Percentiles rank a stretch among this genome's conserved stretches.
Evolutionary conservation across 2,113 vertebrate genomes (phyloP).

Genomic region (Alouatta palliata): DNA sequence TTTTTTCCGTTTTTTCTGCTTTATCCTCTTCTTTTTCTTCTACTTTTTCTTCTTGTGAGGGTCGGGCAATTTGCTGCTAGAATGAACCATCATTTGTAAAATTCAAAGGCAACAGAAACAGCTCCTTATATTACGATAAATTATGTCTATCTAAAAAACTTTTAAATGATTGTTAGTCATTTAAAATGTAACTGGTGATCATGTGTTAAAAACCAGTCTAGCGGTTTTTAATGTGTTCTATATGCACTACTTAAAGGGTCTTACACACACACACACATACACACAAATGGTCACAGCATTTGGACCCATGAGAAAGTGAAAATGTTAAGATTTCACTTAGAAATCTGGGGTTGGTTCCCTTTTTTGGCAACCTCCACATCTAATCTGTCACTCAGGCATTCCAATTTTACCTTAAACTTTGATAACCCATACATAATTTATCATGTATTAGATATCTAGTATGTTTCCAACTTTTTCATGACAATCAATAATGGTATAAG

Average conservation of each 20-base stretch:
- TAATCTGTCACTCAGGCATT: constrained; percentile 14
- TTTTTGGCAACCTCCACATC: neutral
- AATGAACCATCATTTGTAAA: constrained; percentile 71
- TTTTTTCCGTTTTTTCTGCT: constrained; percentile 95
- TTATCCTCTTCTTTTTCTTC: constrained; percentile 98
- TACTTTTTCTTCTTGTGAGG: constrained; percentile 98
- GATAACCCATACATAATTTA: neutral
- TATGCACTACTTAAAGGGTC: neutral
- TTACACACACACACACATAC: neutral
- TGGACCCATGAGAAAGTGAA: neutral
- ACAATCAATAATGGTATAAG: neutral
- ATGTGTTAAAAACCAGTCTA: neutral
- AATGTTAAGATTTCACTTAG: constrained; percentile 19
- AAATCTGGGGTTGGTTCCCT: neutral
- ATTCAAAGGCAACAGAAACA: constrained; percentile 25
- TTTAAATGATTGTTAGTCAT: neutral
- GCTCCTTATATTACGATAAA: neutral
- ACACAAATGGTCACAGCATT: neutral
- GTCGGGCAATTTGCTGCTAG: constrained; percentile 95
- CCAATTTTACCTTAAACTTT: neutral
- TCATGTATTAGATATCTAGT: neutral
- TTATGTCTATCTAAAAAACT: neutral
- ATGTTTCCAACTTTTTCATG: neutral
- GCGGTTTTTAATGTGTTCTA: neutral
- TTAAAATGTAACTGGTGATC: neutral